Conservation (phyloP, 2,113 vertebrate genomes). For the Gymnarchus niloticus region DNA sequence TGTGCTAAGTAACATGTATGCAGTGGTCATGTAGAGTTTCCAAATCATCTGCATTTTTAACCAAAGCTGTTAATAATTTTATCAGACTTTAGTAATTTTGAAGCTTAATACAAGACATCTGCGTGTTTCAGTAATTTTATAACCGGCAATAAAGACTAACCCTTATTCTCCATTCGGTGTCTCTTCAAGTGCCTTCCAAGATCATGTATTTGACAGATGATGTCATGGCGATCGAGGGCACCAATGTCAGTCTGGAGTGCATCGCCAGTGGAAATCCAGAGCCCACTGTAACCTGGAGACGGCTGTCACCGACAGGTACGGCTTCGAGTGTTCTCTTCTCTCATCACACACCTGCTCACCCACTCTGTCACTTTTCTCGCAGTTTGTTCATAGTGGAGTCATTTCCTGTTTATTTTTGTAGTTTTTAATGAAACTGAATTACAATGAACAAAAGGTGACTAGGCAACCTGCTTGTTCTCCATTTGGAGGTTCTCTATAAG, state of each 20-base stretch:
- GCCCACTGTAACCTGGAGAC: slow-evolving; percentile 63
- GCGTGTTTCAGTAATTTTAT: neutral
- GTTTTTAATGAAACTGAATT: neutral
- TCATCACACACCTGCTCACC: neutral
- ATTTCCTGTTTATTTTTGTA: neutral
- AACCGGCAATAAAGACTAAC: neutral
- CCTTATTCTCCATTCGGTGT: slow-evolving; percentile 6
- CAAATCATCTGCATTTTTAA: too few species aligned
- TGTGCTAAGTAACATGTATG: too few species aligned
- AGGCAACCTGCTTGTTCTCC: neutral
- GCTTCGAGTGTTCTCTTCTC: neutral
- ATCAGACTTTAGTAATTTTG: neutral
- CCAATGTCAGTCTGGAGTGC: slow-evolving; percentile 65
- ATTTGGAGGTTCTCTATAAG: neutral
- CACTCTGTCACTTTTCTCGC: neutral
- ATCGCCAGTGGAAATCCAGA: slow-evolving; percentile 67
- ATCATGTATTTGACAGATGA: slow-evolving; percentile 64
- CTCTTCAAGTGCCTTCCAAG: slow-evolving; percentile 62
- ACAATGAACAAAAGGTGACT: neutral
- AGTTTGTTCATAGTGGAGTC: neutral
- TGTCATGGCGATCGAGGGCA: slow-evolving; percentile 65
- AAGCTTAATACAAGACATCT: neutral
- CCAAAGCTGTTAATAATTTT: too few species aligned
- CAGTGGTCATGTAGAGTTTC: too few species aligned
- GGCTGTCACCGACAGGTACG: slow-evolving; percentile 60